Base-by-base conservation (phyloP, 2,888 invertebrate genomes). In the Troglohyphantes excavatus region DNA sequence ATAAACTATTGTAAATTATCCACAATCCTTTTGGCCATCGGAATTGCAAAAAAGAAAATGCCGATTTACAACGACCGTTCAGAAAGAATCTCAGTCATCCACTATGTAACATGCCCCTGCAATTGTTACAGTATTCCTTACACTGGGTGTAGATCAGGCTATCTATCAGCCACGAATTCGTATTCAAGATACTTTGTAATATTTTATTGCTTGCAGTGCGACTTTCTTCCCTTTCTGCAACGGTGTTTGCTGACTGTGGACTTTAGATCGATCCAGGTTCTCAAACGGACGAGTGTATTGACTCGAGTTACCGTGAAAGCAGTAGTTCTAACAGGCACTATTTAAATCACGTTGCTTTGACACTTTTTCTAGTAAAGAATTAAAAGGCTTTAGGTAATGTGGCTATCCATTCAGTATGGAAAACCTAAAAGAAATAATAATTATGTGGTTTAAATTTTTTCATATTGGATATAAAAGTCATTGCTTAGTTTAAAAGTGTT, bases 371-470 rank as follows among this genome's bases (percentile, higher is more conserved):
- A 46, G 29, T 59, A 61, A 76, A 76, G 27, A 29, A 76, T 65
- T 63, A 78, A 63, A 65, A 7, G 65, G 78, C n/a, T 78, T 78
- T 78, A 63, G 63, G 65, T 78, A 78, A 78, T 78, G 78, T 39
- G 29, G 59, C 75, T 61, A 29, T 75, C 75, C 75, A 70, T 75
- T 75, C 33, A 29, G 29, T 29, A 46, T 70, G 21, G 33, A 11
- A 33, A 33, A 21, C 33, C 21, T 70, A 70, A 70, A 9, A 33
- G 33, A 33, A n/a, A n/a, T n/a, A n/a, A n/a, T n/a, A n/a, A n/a
- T n/a, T n/a, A n/a, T n/a, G n/a, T n/a, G n/a, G n/a, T n/a, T n/a
- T n/a, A n/a, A n/a, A n/a, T n/a, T n/a, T n/a, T n/a, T n/a, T n/a
- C n/a, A n/a, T n/a, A n/a, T n/a, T n/a, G n/a, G n/a, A n/a, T n/a